Conservation (phyloP, 2,113 vertebrate genomes). For the Scomber colias region DNA sequence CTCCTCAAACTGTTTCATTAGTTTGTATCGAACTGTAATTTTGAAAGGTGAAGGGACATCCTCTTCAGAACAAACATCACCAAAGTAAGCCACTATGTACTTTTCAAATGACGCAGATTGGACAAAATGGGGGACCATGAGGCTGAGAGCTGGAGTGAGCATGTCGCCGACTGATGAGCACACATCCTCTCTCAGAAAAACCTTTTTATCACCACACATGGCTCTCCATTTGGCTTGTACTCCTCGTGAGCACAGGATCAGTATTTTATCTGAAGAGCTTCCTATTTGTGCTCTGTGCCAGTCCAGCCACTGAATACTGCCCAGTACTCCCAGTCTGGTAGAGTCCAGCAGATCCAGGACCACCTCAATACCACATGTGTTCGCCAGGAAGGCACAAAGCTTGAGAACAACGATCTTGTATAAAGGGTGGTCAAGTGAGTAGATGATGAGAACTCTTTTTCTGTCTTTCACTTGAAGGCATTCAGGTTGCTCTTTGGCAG, state of each 20-base stretch:
- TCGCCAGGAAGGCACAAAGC: conserved; percentile 90
- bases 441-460: conserved; percentile 90
- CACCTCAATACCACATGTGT: conserved; percentile 90
- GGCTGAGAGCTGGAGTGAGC: conserved; percentile 90
- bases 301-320: conserved; percentile 90
- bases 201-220: conserved; percentile 84
- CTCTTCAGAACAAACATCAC: conserved; percentile 83
- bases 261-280: conserved; percentile 88
- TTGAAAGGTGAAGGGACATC: conserved; percentile 91
- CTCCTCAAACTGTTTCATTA: conserved; percentile 94
- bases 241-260: conserved; percentile 92
- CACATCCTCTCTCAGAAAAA: conserved; percentile 87
- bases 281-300: conserved; percentile 89
- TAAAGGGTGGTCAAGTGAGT: conserved; percentile 92
- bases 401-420: conserved; percentile 92
- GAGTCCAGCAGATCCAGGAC: conserved; percentile 91
- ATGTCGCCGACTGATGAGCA: conserved; percentile 86
- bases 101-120: conserved; percentile 88
- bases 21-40: conserved; percentile 87
- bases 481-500: conserved; percentile 9
- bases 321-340: conserved; percentile 86
- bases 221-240: conserved; percentile 94
- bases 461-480: conserved; percentile 39
- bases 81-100: conserved; percentile 94
- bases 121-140: conserved; percentile 91